These are phyloP conservation scores for Glaucidium brasilianum DNA, from an alignment of 2,113 vertebrate genomes.

Conservation along the genomic window DNA sequence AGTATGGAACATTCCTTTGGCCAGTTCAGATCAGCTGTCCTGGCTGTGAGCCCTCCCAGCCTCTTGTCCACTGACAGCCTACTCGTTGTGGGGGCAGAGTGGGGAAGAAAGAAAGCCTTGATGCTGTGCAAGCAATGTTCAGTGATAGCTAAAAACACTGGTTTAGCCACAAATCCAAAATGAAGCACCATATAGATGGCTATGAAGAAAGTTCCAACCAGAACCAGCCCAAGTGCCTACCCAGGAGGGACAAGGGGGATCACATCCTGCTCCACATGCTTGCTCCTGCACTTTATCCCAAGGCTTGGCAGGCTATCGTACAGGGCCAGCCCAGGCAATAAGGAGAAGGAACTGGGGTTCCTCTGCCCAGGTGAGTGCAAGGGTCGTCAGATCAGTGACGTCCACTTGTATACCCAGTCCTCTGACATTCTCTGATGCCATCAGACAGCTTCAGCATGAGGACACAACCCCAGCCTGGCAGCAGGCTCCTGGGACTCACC, in stretches of 20 bases:
- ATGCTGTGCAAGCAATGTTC: background rate
- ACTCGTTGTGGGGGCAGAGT: background rate
- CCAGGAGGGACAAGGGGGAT: background rate
- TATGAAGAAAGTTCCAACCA: background rate
- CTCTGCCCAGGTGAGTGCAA: background rate
- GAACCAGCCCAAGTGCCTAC: background rate
- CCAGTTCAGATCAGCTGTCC: background rate
- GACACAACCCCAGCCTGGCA: background rate
- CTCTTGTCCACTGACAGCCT: background rate
- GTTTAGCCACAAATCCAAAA: background rate
- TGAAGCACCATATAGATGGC: accelerated
- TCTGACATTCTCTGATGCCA: background rate
- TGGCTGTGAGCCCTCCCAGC: background rate
- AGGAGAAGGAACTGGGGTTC: background rate
- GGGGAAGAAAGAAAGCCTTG: background rate
- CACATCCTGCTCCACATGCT: background rate
- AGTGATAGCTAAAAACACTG: background rate
- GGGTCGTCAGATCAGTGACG: background rate
- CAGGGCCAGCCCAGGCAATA: background rate
- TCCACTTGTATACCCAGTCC: background rate
- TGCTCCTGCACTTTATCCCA: background rate
- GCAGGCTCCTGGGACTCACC: background rate
- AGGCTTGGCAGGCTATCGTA: background rate
- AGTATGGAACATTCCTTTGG: background rate
- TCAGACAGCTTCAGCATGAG: background rate